Evolutionary conservation across 2,888 invertebrate species (phyloP).

Genomic region (Caenorhabditis sp.): DNA sequence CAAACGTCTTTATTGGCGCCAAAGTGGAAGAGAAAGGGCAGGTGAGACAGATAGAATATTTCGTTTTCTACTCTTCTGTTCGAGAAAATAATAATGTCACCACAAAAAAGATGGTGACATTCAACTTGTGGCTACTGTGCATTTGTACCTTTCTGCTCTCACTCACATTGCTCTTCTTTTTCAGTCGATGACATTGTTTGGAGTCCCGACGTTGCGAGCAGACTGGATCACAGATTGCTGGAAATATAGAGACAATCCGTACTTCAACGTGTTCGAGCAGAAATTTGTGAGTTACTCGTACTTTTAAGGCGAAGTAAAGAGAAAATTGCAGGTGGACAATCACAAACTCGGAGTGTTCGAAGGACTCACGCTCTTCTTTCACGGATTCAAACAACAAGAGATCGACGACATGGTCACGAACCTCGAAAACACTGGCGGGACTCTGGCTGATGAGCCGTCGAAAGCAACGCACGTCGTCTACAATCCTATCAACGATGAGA

Average conservation of each 20-base stretch:
- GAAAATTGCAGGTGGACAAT: constrained; percentile 20
- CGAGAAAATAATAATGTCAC: too few species aligned
- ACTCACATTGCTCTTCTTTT: neutral
- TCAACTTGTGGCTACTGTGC: too few species aligned
- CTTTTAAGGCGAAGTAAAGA: neutral
- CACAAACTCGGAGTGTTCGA: constrained; percentile 53
- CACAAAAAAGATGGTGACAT: too few species aligned
- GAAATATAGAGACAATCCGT: constrained; percentile 46
- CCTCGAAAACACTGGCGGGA: constrained; percentile 40
- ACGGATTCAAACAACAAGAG: constrained; percentile 55
- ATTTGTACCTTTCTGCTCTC: neutral
- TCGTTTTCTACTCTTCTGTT: neutral
- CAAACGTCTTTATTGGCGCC: constrained; percentile 54
- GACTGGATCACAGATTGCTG: constrained; percentile 54
- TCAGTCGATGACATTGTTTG: constrained; percentile 47
- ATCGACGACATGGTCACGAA: constrained; percentile 52
- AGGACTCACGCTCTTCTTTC: constrained; percentile 54
- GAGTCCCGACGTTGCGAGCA: constrained; percentile 44
- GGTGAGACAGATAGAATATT: constrained; percentile 7
- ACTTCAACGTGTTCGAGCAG: constrained; percentile 47
- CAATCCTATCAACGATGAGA: constrained; percentile 42
- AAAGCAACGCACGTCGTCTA: constrained; percentile 56
- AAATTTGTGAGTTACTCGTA: constrained; percentile 18
- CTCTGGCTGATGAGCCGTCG: constrained; percentile 10
- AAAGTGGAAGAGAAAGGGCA: constrained; percentile 43